Base-by-base conservation (phyloP, 2,113 vertebrate genomes). In the Oxyruncus cristatus region DNA sequence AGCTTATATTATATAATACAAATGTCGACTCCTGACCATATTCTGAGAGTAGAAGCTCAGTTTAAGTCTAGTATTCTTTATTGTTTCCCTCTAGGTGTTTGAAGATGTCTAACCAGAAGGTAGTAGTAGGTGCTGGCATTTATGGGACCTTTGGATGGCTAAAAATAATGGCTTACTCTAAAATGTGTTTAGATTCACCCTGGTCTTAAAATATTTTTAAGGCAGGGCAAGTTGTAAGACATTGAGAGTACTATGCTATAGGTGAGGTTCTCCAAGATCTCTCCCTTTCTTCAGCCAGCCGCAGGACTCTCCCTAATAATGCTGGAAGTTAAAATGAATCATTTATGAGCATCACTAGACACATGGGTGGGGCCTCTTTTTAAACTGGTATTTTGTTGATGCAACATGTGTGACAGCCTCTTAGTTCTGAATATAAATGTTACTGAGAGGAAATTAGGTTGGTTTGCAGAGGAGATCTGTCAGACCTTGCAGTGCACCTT, bases 301-400 rank as follows among this genome's bases (percentile, higher is more conserved):
- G 0, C 74, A 87, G 77, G 92, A 94, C 83, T 92, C 83, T 91
- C 72, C 95, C 58, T 93, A 91, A 94, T 91, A 95, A 94, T 89
- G 92, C 79, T 95, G 92, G 89, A 92, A 96, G 83, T 97, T 92
- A 91, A 95, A 96, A 97, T 97, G 95, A 96, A 91, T 95, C 94
- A 95, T 97, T 97, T 96, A 97, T 97, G 93, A 97, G 95, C 95
- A 96, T 97, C 91, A 79, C 81, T 92, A 96, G 94, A 91, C 78
- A 93, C 68, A 83, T 95, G 95, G 94, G 95, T 96, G 95, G 85
- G 93, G 92, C 93, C 63, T 96, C 73, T 96, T 93, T 95, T 74
- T 92, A 93, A 96, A 88, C 87, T 85, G 88, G 92, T 92, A 95
- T 92, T 96, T 97, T 95, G 90, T 92, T 97, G 94, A 96, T 92